A percentile compares a stretch with the other conserved stretches of the same genome.
Conservation (phyloP, 2,113 vertebrate species). For the Hemibagrus wyckioides region DNA sequence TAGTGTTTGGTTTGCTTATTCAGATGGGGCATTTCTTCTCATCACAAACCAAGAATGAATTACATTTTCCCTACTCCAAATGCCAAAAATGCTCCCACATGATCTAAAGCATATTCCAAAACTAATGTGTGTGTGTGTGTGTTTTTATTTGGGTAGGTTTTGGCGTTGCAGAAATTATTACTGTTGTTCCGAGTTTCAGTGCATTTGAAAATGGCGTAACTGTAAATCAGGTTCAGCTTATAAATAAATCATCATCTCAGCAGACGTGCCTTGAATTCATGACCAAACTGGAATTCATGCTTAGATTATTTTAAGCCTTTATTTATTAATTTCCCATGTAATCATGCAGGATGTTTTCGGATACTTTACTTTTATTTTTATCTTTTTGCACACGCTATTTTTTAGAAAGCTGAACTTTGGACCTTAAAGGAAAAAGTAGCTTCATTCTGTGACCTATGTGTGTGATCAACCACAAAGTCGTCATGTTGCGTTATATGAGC, state of each 20-base stretch:
- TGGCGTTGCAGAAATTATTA: slow-evolving; percentile 17
- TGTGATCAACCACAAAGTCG: slow-evolving; percentile 3
- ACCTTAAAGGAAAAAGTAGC: background rate
- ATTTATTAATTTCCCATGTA: background rate
- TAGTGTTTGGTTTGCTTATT: slow-evolving; percentile 43
- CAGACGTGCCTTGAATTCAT: slow-evolving; percentile 41
- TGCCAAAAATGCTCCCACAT: slow-evolving; percentile 32
- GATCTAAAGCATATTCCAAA: slow-evolving; percentile 46
- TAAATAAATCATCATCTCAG: slow-evolving; percentile 17
- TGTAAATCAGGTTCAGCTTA: slow-evolving; percentile 11
- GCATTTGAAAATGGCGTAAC: slow-evolving; percentile 26
- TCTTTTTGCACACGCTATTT: background rate
- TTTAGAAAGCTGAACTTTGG: background rate
- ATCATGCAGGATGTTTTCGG: background rate
- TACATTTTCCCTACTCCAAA: slow-evolving; percentile 12
- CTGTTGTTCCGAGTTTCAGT: background rate
- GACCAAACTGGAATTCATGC: background rate
- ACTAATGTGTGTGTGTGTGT: background rate
- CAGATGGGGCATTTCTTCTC: slow-evolving; percentile 44
- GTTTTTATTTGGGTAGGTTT: slow-evolving; percentile 35
- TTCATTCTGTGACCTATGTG: background rate
- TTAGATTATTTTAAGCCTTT: background rate
- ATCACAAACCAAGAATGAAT: slow-evolving; percentile 34
- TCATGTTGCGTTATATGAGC: background rate
- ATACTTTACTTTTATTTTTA: background rate